Base-by-base conservation (phyloP, 2,113 vertebrate species). In the Apodemus sylvaticus region DNA sequence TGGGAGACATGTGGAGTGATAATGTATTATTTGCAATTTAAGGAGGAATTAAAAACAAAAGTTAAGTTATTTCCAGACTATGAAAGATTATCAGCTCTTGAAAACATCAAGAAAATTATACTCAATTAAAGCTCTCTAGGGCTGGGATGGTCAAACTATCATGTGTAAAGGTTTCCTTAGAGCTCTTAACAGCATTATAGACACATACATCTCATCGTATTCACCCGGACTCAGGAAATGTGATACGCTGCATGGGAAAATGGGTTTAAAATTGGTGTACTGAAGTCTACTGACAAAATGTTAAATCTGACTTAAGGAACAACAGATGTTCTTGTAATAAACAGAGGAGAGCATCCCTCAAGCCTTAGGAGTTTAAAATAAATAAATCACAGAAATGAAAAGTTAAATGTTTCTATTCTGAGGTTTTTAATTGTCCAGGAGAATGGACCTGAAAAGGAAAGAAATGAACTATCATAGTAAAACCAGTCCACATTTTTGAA, bases 21-120 rank as follows among this genome's bases (percentile, higher is more conserved):
- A 93, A 91, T 76, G 7, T 60, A 93, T 90, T 95, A 94, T 87
- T 95, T 96, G 39, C 12, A 81, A 71, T 93, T 93, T 95, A 78
- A 94, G 26, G 26, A 83, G 26, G 8, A 68, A 96, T 82, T 31
- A 66, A 71, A 94, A 96, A 70, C 11, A 90, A 85, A 76, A 82
- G 68, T 93, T 86, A 34, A 83, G 22, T 79, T 79, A 55, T 93
- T 48, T 48, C 45, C 39, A 88, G 76, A 82, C 29, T 81, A 3
- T 83, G 87, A 92, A 94, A 96, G 86, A 94, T 93, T 58, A 68
- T 7, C 71, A 78, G n/a, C 34, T 87, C 60, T 7, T 13, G 86
- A 90, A 96, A 96, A 13, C 24, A 86, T 82, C 5, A 71, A 93
- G 34, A 81, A 86, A 94, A 86, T n/a, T 78, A 62, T 2, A 1